phyloP scores from a whole-genome alignment of 2,797 vertebrate genomes.

The Orientallactaga sibirica region DNA sequence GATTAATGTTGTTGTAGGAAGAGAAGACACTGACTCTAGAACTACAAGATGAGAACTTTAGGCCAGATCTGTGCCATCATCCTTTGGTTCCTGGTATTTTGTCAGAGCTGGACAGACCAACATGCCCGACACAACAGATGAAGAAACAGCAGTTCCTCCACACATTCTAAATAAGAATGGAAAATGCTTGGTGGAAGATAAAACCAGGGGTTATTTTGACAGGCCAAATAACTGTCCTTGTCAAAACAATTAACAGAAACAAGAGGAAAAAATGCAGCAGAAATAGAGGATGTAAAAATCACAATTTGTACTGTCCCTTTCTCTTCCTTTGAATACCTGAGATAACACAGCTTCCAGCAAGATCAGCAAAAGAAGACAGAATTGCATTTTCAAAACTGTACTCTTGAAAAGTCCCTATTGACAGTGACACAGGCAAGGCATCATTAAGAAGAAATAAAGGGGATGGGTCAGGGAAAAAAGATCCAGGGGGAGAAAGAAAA shows the following conservation, averaged over 20 bases:
- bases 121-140: not conserved
- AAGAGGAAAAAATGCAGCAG: not conserved
- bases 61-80: too few relatives aligned
- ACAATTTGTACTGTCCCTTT: not conserved
- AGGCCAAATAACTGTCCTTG: slow-evolving; percentile 38
- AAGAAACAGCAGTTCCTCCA: slow-evolving; percentile 58
- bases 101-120: not conserved
- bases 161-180: slow-evolving; percentile 32
- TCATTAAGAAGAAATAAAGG: not conserved
- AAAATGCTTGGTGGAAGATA: slow-evolving; percentile 10
- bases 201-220: slow-evolving; percentile 53
- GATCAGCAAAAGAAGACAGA: not conserved
- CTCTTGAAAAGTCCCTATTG: not conserved
- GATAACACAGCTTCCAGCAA: slow-evolving; percentile 28
- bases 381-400: not conserved
- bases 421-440: not conserved
- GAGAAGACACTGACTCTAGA: not conserved
- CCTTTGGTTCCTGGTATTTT: not conserved
- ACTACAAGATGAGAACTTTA: not conserved
- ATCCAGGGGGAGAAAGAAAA: not conserved
- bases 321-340: slow-evolving; percentile 18
- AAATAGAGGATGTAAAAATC: slow-evolving; percentile 51
- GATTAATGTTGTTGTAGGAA: not conserved
- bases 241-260: slow-evolving; percentile 48
- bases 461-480: not conserved